These are phyloP conservation scores for Setipinna tenuifilis DNA, from an alignment of 2,797 vertebrate species.

Conservation along the genomic window DNA sequence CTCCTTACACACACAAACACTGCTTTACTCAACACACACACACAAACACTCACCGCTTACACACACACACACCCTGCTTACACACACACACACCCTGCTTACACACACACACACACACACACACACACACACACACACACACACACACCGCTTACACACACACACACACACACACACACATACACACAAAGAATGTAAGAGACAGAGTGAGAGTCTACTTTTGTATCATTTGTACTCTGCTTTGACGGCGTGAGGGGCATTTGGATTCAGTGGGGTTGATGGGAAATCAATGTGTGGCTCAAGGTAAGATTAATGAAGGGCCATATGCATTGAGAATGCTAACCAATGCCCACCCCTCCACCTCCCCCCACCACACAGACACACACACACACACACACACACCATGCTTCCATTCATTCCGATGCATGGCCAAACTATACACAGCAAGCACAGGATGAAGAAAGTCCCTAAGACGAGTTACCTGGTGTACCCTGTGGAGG, in stretches of 20 bases:
- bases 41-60: neutral
- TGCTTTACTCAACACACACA: slow-evolving; percentile 30
- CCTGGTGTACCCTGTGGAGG: no score
- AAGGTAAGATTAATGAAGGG: slow-evolving; percentile 71
- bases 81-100: slow-evolving; percentile 60
- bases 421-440: no score
- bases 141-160: slow-evolving; percentile 61
- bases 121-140: slow-evolving; percentile 61
- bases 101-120: slow-evolving; percentile 63
- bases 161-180: slow-evolving; percentile 18
- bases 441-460: no score
- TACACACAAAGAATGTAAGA: slow-evolving; percentile 41
- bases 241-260: slow-evolving; percentile 64
- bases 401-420: no score
- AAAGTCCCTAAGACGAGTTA: no score
- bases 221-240: slow-evolving; percentile 50
- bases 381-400: no score
- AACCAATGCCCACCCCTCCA: slow-evolving; percentile 5
- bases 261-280: slow-evolving; percentile 69
- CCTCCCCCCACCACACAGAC: no score
- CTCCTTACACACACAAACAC: slow-evolving; percentile 64
- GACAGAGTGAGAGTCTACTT: neutral
- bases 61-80: slow-evolving; percentile 42
- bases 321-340: slow-evolving; percentile 51
- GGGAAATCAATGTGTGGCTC: slow-evolving; percentile 74